These are phyloP conservation scores for Eptesicus fuscus DNA, from an alignment of 2,113 vertebrate genomes.

Conservation along the genomic window DNA sequence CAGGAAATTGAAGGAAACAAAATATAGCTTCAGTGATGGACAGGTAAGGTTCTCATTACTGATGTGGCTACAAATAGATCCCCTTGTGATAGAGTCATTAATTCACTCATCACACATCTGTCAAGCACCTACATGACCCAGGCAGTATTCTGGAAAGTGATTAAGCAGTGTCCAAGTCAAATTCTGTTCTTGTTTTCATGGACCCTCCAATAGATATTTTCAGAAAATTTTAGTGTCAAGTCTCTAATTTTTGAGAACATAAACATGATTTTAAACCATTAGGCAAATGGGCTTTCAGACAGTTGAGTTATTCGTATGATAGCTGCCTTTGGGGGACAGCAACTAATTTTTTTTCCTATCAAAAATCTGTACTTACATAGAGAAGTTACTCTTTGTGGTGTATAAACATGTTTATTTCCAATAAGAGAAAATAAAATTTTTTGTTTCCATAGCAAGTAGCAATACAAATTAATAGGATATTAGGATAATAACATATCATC, in stretches of 20 bases:
- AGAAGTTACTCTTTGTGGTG: conserved; percentile 35
- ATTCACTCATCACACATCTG: not conserved
- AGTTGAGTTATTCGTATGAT: conserved; percentile 1
- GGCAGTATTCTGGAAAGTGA: not conserved
- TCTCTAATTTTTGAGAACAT: conserved; percentile 29
- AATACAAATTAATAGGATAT: not conserved
- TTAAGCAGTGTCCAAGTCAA: not conserved
- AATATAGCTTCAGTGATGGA: not conserved
- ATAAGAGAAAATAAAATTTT: conserved; percentile 7
- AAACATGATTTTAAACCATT: conserved; percentile 15
- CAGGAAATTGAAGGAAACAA: not conserved
- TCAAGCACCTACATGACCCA: not conserved
- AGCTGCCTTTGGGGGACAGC: not conserved
- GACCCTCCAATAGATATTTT: not conserved
- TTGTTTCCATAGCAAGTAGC: not conserved
- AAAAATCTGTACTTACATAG: not conserved
- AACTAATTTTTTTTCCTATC: not conserved
- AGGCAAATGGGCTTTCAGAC: not conserved
- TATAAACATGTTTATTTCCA: conserved; percentile 38
- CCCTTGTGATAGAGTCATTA: not conserved
- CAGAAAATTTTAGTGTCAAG: conserved; percentile 4
- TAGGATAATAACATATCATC: not conserved
- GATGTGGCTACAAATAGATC: not conserved
- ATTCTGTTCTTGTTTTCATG: not conserved
- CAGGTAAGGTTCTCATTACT: not conserved